These are phyloP conservation scores for Megalops cyprinoides DNA, from an alignment of 2,797 vertebrate species.

Conservation along the genomic window DNA sequence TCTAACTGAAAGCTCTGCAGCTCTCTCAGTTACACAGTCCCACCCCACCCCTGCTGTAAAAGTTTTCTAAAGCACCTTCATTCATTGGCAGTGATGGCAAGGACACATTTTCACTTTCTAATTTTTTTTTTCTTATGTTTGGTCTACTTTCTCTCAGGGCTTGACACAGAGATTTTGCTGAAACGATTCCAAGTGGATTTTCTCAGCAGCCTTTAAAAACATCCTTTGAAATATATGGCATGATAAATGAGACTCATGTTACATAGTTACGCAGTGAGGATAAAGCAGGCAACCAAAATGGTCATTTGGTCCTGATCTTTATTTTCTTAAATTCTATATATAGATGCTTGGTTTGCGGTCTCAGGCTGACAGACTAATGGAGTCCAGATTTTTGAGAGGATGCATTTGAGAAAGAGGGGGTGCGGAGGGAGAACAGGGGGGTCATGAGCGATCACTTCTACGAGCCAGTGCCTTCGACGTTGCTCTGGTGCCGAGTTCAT, in stretches of 20 bases:
- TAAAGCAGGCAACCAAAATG: not conserved
- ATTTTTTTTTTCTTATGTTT: conserved; percentile 30
- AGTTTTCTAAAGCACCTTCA: conserved; percentile 58
- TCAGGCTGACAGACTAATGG: not conserved
- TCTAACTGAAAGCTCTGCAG: conserved; percentile 24
- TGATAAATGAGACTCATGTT: conserved; percentile 40
- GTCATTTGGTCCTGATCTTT: not conserved
- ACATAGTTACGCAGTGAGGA: not conserved
- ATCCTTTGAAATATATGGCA: conserved; percentile 45
- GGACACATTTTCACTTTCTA: conserved; percentile 60
- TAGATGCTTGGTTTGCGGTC: not conserved
- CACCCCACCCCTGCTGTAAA: conserved; percentile 39
- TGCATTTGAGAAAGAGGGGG: not conserved
- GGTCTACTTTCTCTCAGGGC: conserved; percentile 50
- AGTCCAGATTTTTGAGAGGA: not conserved
- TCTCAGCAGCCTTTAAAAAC: conserved; percentile 51
- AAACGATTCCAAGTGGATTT: conserved; percentile 56
- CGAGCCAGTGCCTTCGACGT: not conserved
- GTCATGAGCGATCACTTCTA: not conserved
- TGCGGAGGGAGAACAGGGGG: not conserved
- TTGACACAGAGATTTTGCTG: conserved; percentile 49
- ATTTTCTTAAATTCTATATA: not conserved
- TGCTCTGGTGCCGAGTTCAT: not conserved
- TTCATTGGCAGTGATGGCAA: conserved; percentile 54
- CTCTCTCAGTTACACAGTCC: not conserved